These are phyloP conservation scores for Anodontia alba DNA, from an alignment of 2,888 invertebrate genomes.

Conservation along the genomic window DNA sequence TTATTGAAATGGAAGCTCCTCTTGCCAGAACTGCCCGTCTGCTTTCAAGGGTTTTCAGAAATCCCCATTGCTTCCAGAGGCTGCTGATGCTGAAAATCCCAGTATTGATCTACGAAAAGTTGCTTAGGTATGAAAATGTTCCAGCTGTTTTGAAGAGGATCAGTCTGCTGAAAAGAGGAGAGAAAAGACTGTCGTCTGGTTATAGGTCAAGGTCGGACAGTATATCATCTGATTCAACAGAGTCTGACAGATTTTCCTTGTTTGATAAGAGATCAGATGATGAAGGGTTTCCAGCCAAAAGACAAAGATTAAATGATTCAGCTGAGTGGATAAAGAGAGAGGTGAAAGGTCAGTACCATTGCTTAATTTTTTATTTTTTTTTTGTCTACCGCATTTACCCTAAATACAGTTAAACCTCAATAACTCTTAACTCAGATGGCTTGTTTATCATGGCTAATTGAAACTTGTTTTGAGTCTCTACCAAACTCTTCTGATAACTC, in stretches of 20 bases:
- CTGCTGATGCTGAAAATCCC: conserved; percentile 71
- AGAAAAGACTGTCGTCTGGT: not conserved
- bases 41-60: conserved; percentile 73
- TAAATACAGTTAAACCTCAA: too few relatives aligned
- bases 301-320: conserved; percentile 7
- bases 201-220: conserved; percentile 17
- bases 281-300: conserved; percentile 31
- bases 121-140: conserved; percentile 56
- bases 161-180: not conserved
- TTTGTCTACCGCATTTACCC: too few relatives aligned
- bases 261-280: conserved; percentile 18
- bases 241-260: conserved; percentile 39
- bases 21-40: conserved; percentile 70
- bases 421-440: too few relatives aligned
- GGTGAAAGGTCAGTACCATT: not conserved
- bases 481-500: too few relatives aligned
- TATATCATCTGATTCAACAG: conserved; percentile 1
- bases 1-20: conserved; percentile 66
- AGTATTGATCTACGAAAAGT: conserved; percentile 64
- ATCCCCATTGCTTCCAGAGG: conserved; percentile 76
- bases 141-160: not conserved
- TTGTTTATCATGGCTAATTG: too few relatives aligned
- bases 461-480: too few relatives aligned
- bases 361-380: too few relatives aligned
- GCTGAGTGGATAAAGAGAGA: not conserved